phyloP scores from a whole-genome alignment of 2,888 invertebrate genomes.

The Caenorhabditis sinica region DNA sequence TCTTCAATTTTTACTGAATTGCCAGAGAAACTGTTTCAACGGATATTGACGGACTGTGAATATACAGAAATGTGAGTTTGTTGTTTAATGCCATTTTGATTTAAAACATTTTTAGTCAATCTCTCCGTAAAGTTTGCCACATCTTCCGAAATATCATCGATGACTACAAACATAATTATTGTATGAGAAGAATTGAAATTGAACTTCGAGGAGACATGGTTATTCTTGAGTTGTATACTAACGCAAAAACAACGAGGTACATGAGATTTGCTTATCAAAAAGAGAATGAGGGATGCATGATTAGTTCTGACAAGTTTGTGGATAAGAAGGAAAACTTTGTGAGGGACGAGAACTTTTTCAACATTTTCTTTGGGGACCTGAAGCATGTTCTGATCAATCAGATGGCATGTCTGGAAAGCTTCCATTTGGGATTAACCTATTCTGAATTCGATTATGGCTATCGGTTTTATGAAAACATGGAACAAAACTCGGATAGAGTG shows the following conservation, averaged over 20 bases:
- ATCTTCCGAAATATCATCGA: background rate
- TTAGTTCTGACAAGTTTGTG: background rate
- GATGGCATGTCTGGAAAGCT: background rate
- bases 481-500: background rate
- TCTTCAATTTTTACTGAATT: background rate
- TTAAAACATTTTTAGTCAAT: background rate
- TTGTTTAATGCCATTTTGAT: too few relatives aligned
- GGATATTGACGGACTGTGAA: background rate
- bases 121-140: background rate
- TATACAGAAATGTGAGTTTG: background rate
- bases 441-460: background rate
- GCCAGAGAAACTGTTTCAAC: background rate
- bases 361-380: background rate
- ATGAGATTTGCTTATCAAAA: background rate
- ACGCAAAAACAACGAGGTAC: background rate
- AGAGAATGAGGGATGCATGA: background rate
- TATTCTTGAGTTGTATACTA: background rate
- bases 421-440: background rate
- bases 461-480: background rate
- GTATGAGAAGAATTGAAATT: background rate
- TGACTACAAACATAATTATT: background rate
- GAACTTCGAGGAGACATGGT: background rate
- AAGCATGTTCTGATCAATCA: background rate
- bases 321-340: background rate
- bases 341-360: background rate